Evolutionary conservation across 2,888 invertebrate species (phyloP).

Genomic region (Gibbula magus): DNA sequence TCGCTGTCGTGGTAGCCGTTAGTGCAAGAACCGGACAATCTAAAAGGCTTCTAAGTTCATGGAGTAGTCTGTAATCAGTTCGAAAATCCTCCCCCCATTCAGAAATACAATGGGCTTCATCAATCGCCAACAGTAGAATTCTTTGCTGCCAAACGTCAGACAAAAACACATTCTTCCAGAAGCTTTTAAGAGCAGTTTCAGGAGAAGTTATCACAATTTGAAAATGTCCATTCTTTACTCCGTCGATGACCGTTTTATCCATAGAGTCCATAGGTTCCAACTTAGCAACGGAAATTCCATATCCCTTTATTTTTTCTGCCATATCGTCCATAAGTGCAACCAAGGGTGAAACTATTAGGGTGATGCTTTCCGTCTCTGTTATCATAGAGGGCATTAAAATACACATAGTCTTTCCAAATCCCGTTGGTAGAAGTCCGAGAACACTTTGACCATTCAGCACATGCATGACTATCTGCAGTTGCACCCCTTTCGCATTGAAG

Average conservation of each 20-base stretch:
- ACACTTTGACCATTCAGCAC: slow-evolving; percentile 18
- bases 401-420: slow-evolving; percentile 35
- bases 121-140: slow-evolving; percentile 30
- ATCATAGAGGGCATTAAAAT: slow-evolving; percentile 21
- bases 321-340: slow-evolving; percentile 34
- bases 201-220: slow-evolving; percentile 34
- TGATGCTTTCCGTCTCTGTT: not conserved
- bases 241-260: not conserved
- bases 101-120: slow-evolving; percentile 48
- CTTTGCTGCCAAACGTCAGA: slow-evolving; percentile 31
- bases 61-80: slow-evolving; percentile 33
- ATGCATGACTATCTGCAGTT: not conserved
- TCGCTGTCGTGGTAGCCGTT: slow-evolving; percentile 33
- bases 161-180: slow-evolving; percentile 36
- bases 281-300: slow-evolving; percentile 27
- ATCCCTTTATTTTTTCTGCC: slow-evolving; percentile 19
- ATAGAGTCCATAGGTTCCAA: slow-evolving; percentile 5
- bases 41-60: slow-evolving; percentile 34
- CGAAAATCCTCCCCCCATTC: slow-evolving; percentile 45
- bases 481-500: slow-evolving; percentile 31
- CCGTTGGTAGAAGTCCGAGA: slow-evolving; percentile 29
- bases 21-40: slow-evolving; percentile 33
- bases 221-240: slow-evolving; percentile 7
- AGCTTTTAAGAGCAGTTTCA: slow-evolving; percentile 37
- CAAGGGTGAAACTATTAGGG: slow-evolving; percentile 29